Conservation (phyloP, 2,113 vertebrate genomes). For the Orthonyx spaldingii region DNA sequence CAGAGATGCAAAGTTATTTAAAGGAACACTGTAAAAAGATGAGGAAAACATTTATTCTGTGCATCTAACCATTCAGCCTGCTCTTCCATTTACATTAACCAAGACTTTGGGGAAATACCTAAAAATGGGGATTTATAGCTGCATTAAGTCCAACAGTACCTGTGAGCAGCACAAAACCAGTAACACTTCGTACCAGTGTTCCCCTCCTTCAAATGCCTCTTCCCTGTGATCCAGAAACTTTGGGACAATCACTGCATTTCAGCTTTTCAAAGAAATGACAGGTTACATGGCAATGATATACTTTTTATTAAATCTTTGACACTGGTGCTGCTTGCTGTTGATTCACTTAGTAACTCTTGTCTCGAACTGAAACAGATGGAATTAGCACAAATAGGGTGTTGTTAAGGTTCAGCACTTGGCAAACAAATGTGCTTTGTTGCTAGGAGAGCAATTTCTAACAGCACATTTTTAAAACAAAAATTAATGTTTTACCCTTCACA, state of each 20-base stretch:
- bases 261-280: not conserved
- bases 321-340: not conserved
- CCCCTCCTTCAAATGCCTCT: not conserved
- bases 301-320: not conserved
- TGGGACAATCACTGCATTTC: not conserved
- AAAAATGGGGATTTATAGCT: not conserved
- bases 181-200: not conserved
- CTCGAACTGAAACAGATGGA: slow-evolving; percentile 29
- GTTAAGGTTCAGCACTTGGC: slow-evolving; percentile 10
- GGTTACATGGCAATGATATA: not conserved
- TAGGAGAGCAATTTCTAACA: slow-evolving; percentile 18
- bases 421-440: slow-evolving; percentile 1
- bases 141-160: not conserved
- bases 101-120: not conserved
- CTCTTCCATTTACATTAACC: not conserved
- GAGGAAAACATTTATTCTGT: not conserved
- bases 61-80: not conserved
- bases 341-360: slow-evolving; percentile 29
- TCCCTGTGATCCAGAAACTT: not conserved
- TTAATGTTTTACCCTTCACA: not conserved
- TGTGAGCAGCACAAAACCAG: not conserved
- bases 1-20: not conserved
- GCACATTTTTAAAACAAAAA: slow-evolving; percentile 24
- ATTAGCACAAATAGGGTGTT: not conserved
- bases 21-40: not conserved